Percentiles rank a stretch among this genome's conserved stretches.
phyloP scores from a whole-genome alignment of 2,797 vertebrate genomes.

The Anabacerthia variegaticeps region DNA sequence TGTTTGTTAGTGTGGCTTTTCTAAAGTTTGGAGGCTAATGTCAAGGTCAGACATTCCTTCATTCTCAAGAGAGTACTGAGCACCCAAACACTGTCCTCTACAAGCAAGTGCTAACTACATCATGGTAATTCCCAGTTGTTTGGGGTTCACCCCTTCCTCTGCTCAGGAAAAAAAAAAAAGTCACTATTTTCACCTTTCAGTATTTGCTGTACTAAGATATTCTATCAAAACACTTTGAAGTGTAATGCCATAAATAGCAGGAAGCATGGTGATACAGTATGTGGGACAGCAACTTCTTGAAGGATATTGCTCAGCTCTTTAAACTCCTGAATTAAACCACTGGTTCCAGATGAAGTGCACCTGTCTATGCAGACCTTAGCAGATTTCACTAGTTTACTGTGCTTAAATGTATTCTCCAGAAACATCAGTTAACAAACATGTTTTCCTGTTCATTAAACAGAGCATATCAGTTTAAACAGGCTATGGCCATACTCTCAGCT shows the following conservation, averaged over 20 bases:
- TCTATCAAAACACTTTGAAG: neutral
- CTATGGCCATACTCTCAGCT: neutral
- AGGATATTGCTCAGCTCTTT: neutral
- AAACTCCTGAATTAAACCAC: neutral
- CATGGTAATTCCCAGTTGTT: neutral
- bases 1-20: neutral
- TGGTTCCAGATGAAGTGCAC: neutral
- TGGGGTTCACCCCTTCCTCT: fast-evolving
- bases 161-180: neutral
- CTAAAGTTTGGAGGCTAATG: neutral
- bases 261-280: neutral
- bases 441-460: neutral
- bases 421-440: neutral
- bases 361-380: neutral
- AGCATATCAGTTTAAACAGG: neutral
- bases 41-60: neutral
- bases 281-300: neutral
- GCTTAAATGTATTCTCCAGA: neutral
- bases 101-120: neutral
- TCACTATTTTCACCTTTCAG: neutral
- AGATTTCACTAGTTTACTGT: neutral
- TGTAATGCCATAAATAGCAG: neutral
- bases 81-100: neutral
- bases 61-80: neutral
- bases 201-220: neutral